Evolutionary conservation across 2,888 invertebrate species (phyloP).

Genomic region (Acronicta alni): DNA sequence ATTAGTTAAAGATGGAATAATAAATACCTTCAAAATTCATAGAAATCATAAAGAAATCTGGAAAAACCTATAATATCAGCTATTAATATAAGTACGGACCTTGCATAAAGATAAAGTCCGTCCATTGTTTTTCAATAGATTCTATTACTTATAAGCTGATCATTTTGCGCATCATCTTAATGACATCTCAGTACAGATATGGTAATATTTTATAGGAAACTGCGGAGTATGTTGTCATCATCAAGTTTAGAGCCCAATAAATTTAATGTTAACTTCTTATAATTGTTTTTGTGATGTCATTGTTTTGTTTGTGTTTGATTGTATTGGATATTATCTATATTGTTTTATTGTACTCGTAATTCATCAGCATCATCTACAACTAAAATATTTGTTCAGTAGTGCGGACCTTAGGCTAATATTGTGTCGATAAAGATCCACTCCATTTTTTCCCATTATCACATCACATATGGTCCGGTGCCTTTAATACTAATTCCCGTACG

Average conservation of each 20-base stretch:
- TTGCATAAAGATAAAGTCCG: background rate
- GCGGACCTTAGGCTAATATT: too few relatives aligned
- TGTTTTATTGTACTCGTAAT: background rate
- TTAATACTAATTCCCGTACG: too few relatives aligned
- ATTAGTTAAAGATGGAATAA: too few relatives aligned
- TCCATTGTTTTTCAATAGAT: conserved; percentile 9
- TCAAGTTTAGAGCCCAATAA: conserved; percentile 29
- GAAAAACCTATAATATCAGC: background rate
- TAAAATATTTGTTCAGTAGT: too few relatives aligned
- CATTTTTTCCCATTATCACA: too few relatives aligned
- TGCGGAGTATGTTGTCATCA: conserved; percentile 37
- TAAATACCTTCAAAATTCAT: too few relatives aligned
- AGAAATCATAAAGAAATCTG: background rate
- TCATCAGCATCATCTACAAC: background rate
- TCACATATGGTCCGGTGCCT: too few relatives aligned
- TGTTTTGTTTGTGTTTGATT: background rate
- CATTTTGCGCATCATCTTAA: conserved; percentile 28
- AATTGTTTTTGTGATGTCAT: conserved; percentile 8
- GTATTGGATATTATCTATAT: background rate
- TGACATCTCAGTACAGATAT: conserved; percentile 28
- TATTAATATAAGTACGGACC: background rate
- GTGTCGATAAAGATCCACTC: too few relatives aligned
- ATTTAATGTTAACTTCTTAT: conserved; percentile 4
- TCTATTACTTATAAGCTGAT: background rate
- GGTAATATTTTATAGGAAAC: conserved; percentile 27